These are phyloP conservation scores for Daboia siamensis DNA, from an alignment of 2,113 vertebrate species.

Conservation along the genomic window DNA sequence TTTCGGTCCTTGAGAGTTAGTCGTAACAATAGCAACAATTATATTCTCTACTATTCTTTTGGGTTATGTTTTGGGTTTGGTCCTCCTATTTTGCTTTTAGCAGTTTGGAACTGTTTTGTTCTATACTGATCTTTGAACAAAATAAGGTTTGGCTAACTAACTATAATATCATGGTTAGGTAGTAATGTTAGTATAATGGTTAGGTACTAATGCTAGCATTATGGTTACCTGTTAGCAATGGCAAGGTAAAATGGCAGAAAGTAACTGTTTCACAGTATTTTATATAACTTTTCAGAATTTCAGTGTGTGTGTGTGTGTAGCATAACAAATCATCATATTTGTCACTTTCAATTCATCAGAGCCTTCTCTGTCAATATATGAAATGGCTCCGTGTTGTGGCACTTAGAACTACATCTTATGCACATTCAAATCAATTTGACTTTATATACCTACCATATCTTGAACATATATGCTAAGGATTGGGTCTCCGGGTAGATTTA, in stretches of 20 bases:
- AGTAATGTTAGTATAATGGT: not conserved
- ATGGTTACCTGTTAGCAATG: not conserved
- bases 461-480: not conserved
- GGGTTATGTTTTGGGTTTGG: not conserved
- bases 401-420: not conserved
- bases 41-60: not conserved
- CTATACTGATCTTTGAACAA: not conserved
- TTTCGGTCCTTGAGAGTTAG: not conserved
- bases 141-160: not conserved
- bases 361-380: not conserved
- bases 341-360: not conserved
- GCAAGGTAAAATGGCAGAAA: not conserved
- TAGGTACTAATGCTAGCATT: not conserved
- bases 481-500: not conserved
- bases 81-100: not conserved
- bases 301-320: not conserved
- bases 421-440: not conserved
- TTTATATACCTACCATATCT: not conserved
- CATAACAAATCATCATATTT: not conserved
- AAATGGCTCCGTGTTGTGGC: not conserved
- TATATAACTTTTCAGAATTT: not conserved
- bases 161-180: not conserved
- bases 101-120: not conserved
- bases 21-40: not conserved
- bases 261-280: not conserved